Conservation (phyloP, 2,113 vertebrate genomes). For the Petaurus breviceps region DNA sequence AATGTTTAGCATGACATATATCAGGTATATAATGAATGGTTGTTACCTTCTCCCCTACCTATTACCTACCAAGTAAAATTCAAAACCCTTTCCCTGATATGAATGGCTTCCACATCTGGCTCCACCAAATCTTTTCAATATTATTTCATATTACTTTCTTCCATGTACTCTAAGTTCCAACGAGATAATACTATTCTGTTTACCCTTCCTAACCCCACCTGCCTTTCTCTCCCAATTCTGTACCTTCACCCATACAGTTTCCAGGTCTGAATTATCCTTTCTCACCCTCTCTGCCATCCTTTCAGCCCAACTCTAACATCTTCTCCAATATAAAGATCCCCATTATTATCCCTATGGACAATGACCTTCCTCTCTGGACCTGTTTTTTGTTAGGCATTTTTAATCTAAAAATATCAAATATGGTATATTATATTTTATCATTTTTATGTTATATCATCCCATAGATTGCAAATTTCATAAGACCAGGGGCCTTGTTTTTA, state of each 20-base stretch:
- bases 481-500: background rate
- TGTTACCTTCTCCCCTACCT: background rate
- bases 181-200: background rate
- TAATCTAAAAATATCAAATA: background rate
- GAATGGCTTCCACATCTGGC: background rate
- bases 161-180: background rate
- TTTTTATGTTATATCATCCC: background rate
- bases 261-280: background rate
- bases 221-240: background rate
- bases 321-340: background rate
- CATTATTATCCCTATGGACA: background rate
- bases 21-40: background rate
- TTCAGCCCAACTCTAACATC: background rate
- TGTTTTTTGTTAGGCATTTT: background rate
- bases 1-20: background rate
- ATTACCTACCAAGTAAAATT: background rate
- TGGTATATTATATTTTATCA: background rate
- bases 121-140: background rate
- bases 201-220: background rate
- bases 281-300: background rate
- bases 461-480: background rate
- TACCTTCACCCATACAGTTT: background rate
- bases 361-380: background rate
- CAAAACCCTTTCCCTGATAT: background rate
- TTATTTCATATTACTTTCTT: background rate